These are phyloP conservation scores for Paedocypris sp. DNA, from an alignment of 2,113 vertebrate species.

Conservation along the genomic window DNA sequence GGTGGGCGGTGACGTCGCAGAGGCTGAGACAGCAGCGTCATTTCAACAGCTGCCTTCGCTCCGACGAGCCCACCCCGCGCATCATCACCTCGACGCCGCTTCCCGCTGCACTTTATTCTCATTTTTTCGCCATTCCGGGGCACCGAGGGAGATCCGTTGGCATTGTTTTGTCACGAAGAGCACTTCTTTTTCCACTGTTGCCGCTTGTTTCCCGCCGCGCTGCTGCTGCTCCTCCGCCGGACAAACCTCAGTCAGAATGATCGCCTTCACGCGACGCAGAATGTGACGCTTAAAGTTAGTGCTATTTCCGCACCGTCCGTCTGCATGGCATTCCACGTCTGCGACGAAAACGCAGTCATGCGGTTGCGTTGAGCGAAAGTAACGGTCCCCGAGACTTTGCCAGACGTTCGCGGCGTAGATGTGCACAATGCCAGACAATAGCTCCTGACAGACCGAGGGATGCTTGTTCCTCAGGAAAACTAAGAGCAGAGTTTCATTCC, in stretches of 20 bases:
- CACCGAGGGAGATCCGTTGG: not conserved
- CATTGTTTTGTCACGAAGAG: conserved; percentile 10
- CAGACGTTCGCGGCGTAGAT: conserved; percentile 7
- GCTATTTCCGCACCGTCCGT: not conserved
- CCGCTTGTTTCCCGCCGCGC: conserved; percentile 9
- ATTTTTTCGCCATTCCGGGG: conserved; percentile 19
- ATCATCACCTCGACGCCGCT: not conserved
- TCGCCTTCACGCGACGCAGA: not conserved
- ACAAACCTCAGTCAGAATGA: not conserved
- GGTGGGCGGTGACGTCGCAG: conserved; percentile 58
- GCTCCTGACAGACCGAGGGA: conserved; percentile 32
- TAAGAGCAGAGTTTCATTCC: conserved; percentile 1
- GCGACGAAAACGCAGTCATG: not conserved
- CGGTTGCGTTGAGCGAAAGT: not conserved
- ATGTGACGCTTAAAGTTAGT: not conserved
- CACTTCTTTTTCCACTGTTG: not conserved
- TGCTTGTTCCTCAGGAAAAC: conserved; percentile 13
- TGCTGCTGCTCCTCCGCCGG: conserved; percentile 19
- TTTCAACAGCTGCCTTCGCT: conserved; percentile 35
- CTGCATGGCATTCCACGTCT: not conserved
- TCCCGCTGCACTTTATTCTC: conserved; percentile 10
- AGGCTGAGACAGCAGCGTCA: conserved; percentile 47
- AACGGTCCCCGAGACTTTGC: conserved; percentile 16
- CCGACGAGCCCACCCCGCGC: conserved; percentile 5
- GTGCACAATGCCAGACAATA: conserved; percentile 20